Evolutionary conservation across 2,113 vertebrate genomes (phyloP).

Genomic region (Sakesphorus luctuosus): DNA sequence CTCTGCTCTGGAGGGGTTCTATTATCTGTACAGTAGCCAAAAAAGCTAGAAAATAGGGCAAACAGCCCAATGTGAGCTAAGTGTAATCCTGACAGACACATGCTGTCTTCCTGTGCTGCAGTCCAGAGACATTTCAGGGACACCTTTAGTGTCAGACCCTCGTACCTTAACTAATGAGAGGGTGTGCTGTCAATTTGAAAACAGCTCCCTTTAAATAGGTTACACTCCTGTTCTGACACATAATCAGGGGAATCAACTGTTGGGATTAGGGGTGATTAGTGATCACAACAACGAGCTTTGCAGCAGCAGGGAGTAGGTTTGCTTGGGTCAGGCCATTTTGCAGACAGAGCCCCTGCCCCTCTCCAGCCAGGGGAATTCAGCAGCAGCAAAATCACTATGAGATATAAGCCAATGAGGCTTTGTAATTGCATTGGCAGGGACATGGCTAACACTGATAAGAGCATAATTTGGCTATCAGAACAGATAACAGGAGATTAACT

Average conservation of each 20-base stretch:
- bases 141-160: not conserved
- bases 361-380: not conserved
- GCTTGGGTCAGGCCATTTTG: not conserved
- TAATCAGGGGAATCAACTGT: not conserved
- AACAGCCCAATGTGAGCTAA: not conserved
- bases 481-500: constrained; percentile 12
- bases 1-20: not conserved
- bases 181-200: not conserved
- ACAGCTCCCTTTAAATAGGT: not conserved
- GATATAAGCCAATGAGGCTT: not conserved
- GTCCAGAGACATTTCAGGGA: not conserved
- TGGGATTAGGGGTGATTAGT: not conserved
- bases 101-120: not conserved
- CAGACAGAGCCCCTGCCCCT: not conserved
- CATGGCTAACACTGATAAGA: not conserved
- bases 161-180: not conserved
- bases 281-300: not conserved
- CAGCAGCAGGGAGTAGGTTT: not conserved
- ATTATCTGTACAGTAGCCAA: constrained; percentile 1
- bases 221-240: not conserved
- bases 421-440: not conserved
- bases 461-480: not conserved
- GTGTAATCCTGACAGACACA: constrained; percentile 1
- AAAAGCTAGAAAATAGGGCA: constrained; percentile 29
- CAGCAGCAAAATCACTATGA: not conserved